Evolutionary conservation across 2,113 vertebrate species (phyloP).

Genomic region (Ascaphus truei): DNA sequence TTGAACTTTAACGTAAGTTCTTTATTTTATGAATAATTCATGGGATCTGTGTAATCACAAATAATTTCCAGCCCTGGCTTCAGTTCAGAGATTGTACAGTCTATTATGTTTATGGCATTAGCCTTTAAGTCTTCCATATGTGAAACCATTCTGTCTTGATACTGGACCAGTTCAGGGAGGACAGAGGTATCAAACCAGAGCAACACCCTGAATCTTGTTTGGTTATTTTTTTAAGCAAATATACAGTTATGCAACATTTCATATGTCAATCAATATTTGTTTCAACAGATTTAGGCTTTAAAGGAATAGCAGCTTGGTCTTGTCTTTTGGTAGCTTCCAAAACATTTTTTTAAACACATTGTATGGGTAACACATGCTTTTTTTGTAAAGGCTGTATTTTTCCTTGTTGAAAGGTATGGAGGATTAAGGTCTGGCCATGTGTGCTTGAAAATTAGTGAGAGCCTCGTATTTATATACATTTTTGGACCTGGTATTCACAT

Average conservation of each 20-base stretch:
- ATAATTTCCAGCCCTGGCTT: slow-evolving; percentile 44
- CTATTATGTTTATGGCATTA: slow-evolving; percentile 37
- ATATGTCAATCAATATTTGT: slow-evolving; percentile 51
- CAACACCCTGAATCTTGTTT: slow-evolving; percentile 46
- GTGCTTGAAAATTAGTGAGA: too few relatives aligned
- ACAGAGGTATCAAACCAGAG: slow-evolving; percentile 59
- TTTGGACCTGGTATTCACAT: too few relatives aligned
- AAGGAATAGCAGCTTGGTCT: slow-evolving; percentile 10
- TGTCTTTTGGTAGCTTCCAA: slow-evolving; percentile 21
- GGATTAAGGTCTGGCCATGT: too few relatives aligned
- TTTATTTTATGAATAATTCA: slow-evolving; percentile 54
- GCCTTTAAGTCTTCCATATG: slow-evolving; percentile 29
- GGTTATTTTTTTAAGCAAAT: slow-evolving; percentile 40
- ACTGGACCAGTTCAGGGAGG: slow-evolving; percentile 44
- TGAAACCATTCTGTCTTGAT: slow-evolving; percentile 46
- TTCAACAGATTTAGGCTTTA: slow-evolving; percentile 53
- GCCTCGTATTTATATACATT: too few relatives aligned
- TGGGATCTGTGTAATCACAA: slow-evolving; percentile 36
- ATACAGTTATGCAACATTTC: slow-evolving; percentile 53
- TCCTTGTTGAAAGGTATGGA: too few relatives aligned
- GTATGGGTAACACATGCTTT: too few relatives aligned
- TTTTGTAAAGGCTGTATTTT: too few relatives aligned
- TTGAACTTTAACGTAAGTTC: slow-evolving; percentile 36
- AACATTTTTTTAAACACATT: slow-evolving; percentile 48
- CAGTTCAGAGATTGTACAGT: slow-evolving; percentile 38